Base-by-base conservation (phyloP, 2,888 invertebrate species). In the Drosophila quinaria region DNA sequence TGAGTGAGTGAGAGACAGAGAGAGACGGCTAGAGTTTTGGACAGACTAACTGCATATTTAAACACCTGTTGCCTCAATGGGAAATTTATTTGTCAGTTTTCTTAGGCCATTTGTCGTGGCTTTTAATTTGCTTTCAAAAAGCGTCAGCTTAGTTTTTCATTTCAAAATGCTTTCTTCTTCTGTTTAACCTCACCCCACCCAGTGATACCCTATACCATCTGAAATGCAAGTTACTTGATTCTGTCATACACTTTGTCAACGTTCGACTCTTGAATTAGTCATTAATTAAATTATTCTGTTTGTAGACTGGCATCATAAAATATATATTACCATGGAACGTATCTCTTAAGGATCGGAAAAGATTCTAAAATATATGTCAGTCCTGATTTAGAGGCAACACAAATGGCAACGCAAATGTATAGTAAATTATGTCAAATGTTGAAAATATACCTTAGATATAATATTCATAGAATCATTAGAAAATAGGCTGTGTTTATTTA, bases 121-220 rank as follows among this genome's bases (percentile, higher is more conserved):
- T 81, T 84, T 84, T 84, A 87, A 87, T 89, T 89, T 87, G 72
- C 78, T 70, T 89, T 89, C 78, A 72, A 77, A 85, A 46, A n/a
- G 17, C 33, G 41, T 56, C 64, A 70, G 83, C 83, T 88, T 73
- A 83, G 79, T 67, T 82, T 88, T 70, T 66, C 80, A 62, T 52
- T 69, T 61, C 41, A 2, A 35, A 60, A 67, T 59, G 68, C 68
- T 63, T 66, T 70, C 35, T 56, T 58, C 41, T n/a, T n/a, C 41
- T 46, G 11, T 31, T 13, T 31, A 17, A 19, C 4, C 8, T 22
- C 50, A 11, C 33, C 10, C 19, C 10, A 49, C 9, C 47, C 47
- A 35, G 4, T n/a, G 5, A 13, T 31, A 52, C 37, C 17, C 60
- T 29, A 19, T 11, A 44, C 0, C 17, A 17, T 13, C 3, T n/a